A percentile compares a stretch with the other conserved stretches of the same genome.
phyloP scores from a whole-genome alignment of 2,888 invertebrate genomes.

The Philereme transversata region DNA sequence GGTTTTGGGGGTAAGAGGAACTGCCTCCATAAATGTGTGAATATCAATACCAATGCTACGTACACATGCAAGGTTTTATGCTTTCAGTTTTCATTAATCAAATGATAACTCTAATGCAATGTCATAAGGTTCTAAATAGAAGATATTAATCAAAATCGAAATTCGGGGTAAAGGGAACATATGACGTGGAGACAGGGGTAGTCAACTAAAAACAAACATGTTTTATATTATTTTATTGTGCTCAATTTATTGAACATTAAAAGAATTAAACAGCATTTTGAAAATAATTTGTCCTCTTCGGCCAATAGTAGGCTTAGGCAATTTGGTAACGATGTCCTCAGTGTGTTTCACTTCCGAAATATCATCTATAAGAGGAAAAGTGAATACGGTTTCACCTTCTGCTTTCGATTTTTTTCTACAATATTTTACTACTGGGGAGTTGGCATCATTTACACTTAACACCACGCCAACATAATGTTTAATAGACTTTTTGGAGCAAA shows the following conservation, averaged over 20 bases:
- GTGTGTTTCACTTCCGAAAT: slow-evolving; percentile 25
- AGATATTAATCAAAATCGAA: slow-evolving; percentile 19
- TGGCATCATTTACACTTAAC: slow-evolving; percentile 22
- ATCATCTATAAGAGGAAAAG: slow-evolving; percentile 10
- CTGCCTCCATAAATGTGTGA: slow-evolving; percentile 3
- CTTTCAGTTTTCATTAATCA: neutral
- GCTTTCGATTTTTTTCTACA: slow-evolving; percentile 25
- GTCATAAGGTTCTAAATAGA: slow-evolving; percentile 18
- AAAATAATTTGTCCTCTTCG: slow-evolving; percentile 29
- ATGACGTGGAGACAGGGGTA: slow-evolving; percentile 12
- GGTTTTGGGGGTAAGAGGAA: slow-evolving; percentile 22
- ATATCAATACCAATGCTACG: too few relatives aligned
- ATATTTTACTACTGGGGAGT: slow-evolving; percentile 27
- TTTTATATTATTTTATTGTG: slow-evolving; percentile 15
- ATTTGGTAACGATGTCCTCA: slow-evolving; percentile 1
- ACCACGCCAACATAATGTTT: slow-evolving; percentile 25
- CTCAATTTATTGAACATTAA: slow-evolving; percentile 23
- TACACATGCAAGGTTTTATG: slow-evolving; percentile 10
- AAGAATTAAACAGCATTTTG: slow-evolving; percentile 29
- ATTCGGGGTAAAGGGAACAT: slow-evolving; percentile 28
- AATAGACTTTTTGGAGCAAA: slow-evolving; percentile 23
- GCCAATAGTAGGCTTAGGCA: slow-evolving; percentile 23
- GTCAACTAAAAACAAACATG: too few relatives aligned
- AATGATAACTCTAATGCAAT: slow-evolving; percentile 2
- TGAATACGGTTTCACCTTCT: too few relatives aligned